Conservation (phyloP, 2,113 vertebrate species). For the Oncorhynchus mykiss region DNA sequence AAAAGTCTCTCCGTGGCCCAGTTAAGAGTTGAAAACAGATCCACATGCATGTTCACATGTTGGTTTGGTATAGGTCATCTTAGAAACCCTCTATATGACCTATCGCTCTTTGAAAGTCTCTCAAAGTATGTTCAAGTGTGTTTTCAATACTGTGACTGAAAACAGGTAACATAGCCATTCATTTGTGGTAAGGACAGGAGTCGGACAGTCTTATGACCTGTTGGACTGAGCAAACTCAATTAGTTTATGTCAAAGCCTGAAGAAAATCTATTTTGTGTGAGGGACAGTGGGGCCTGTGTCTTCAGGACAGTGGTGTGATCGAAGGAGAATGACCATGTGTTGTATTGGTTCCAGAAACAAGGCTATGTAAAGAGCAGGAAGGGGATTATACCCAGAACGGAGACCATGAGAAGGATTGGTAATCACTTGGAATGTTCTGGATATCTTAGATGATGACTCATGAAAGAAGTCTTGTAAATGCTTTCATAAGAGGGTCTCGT, state of each 20-base stretch:
- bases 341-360: background rate
- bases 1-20: background rate
- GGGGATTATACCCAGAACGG: conserved; percentile 18
- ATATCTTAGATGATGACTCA: conserved; percentile 47
- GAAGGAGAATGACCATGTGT: background rate
- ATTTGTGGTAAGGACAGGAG: background rate
- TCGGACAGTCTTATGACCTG: conserved; percentile 13
- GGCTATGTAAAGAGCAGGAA: background rate
- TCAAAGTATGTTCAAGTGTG: background rate
- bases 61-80: background rate
- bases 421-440: conserved; percentile 15
- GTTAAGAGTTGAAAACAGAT: conserved; percentile 6
- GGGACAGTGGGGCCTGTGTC: background rate
- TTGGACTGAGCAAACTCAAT: conserved; percentile 11
- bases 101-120: background rate
- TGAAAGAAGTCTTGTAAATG: conserved; percentile 32
- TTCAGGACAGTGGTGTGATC: background rate
- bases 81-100: too few relatives aligned
- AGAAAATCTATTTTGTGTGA: background rate
- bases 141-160: background rate
- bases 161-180: too few relatives aligned
- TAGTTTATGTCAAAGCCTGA: conserved; percentile 11
- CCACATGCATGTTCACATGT: background rate
- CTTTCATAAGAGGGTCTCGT: conserved; percentile 22
- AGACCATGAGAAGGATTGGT: too few relatives aligned